Base-by-base conservation (phyloP, 2,888 invertebrate genomes). In the Lagria hirta region DNA sequence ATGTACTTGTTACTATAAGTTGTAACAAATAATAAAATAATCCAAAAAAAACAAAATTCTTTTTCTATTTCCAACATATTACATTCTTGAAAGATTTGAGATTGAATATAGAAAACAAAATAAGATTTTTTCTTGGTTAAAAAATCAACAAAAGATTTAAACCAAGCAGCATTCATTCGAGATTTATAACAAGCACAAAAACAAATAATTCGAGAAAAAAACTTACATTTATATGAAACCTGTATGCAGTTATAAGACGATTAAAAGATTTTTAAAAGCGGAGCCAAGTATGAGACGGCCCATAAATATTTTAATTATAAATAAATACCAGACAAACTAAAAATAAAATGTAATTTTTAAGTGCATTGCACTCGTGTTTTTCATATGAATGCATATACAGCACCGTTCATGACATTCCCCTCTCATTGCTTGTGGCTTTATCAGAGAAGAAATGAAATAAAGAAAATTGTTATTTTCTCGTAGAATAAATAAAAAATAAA, bases 231-330 rank as follows among this genome's bases (percentile, higher is more conserved):
- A 18, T 4, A 23, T 32, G 18, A 40, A 40, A 23, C 32, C 17
- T 15, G 32, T 24, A 40, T 24, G 30, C n/a, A n/a, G n/a, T n/a
- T 21, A 37, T 17, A 24, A 41, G 46, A 48, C 48, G 52, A 54
- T 52, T 51, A 54, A 55, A 56, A 57, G 54, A 57, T 52, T 55
- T 53, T 55, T 44, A 49, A 46, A 53, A 46, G 44, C 52, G 34
- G 57, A 54, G 57, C 57, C 58, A 55, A 58, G 55, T 59, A 56
- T 50, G 55, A 59, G 59, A 54, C 60, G 55, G 48, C 56, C 59
- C 65, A 63, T 64, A 65, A 64, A 64, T 65, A 64, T 64, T 66
- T 66, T 66, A 64, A 66, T 66, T 66, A 65, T 65, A 67, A 66
- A 66, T 68, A 68, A 66, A 66, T 65, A 62, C 60, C 65, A 60